Evolutionary conservation across 92 coral and sea anemone genomes (phyloP).

Genomic region (Phenganax stokvisi): DNA sequence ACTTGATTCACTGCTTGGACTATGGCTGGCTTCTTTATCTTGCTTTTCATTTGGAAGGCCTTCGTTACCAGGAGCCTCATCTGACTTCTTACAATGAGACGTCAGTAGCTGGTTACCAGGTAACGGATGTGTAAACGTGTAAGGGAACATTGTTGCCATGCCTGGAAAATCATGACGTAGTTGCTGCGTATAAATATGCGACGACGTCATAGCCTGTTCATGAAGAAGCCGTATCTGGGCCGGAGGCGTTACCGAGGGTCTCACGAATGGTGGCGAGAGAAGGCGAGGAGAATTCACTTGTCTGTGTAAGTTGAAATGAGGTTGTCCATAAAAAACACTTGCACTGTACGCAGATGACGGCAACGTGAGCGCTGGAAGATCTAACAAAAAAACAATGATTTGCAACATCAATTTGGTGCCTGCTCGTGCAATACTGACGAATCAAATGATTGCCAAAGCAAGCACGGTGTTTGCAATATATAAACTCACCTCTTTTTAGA

Average conservation of each 20-base stretch:
- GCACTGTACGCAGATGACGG: slow-evolving; percentile 25
- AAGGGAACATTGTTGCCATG: slow-evolving; percentile 41
- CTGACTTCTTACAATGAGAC: slow-evolving; percentile 25
- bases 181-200: slow-evolving; percentile 36
- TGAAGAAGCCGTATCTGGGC: slow-evolving; percentile 37
- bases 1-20: slow-evolving; percentile 23
- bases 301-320: slow-evolving; percentile 29
- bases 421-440: too few species aligned
- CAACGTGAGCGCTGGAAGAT: slow-evolving; percentile 28
- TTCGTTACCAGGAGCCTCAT: not conserved
- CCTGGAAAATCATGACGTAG: slow-evolving; percentile 36
- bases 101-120: slow-evolving; percentile 28
- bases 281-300: slow-evolving; percentile 40
- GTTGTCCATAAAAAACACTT: slow-evolving; percentile 18
- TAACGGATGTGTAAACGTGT: slow-evolving; percentile 38
- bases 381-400: not conserved
- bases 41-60: too few species aligned
- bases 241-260: slow-evolving; percentile 21
- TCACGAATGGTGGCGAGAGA: slow-evolving; percentile 34
- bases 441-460: not conserved
- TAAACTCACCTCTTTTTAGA: slow-evolving; percentile 10
- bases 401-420: too few species aligned
- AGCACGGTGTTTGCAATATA: not conserved
- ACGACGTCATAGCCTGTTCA: slow-evolving; percentile 27
- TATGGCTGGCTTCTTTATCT: not conserved